Percentiles rank a stretch among this genome's conserved stretches.
These are phyloP conservation scores for Cheumatopsyche charites DNA, from an alignment of 1,140 invertebrate species.

Conservation along the genomic window DNA sequence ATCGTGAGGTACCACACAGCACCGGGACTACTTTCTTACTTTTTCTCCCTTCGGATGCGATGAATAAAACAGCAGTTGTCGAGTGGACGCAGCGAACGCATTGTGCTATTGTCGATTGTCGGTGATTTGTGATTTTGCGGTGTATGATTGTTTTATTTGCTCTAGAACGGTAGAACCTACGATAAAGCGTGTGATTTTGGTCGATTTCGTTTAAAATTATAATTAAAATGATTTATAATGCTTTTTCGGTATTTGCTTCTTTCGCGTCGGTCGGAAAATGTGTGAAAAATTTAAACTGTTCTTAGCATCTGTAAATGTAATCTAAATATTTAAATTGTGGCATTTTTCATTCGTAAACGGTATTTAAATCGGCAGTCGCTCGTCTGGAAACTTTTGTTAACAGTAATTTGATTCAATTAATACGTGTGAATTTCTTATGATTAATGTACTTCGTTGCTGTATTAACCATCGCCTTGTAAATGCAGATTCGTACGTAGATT, in stretches of 20 bases:
- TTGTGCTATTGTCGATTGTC: neutral
- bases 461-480: conserved; percentile 2
- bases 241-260: too few relatives aligned
- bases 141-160: neutral
- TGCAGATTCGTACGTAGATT: conserved; percentile 1
- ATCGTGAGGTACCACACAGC: neutral
- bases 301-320: too few relatives aligned
- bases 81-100: neutral
- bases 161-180: too few relatives aligned
- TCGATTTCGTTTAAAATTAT: too few relatives aligned
- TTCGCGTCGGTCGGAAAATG: too few relatives aligned
- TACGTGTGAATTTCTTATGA: conserved; percentile 17
- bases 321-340: too few relatives aligned
- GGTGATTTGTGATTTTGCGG: neutral
- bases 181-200: too few relatives aligned
- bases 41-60: conserved; percentile 2
- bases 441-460: neutral
- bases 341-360: too few relatives aligned
- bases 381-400: too few relatives aligned
- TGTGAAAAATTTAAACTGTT: too few relatives aligned
- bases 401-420: conserved; percentile 22
- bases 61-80: conserved; percentile 35
- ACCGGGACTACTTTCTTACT: conserved; percentile 15
- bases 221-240: too few relatives aligned
- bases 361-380: too few relatives aligned